phyloP scores from a whole-genome alignment of 1,140 invertebrate species.

The Druon quercuslanigerum region DNA sequence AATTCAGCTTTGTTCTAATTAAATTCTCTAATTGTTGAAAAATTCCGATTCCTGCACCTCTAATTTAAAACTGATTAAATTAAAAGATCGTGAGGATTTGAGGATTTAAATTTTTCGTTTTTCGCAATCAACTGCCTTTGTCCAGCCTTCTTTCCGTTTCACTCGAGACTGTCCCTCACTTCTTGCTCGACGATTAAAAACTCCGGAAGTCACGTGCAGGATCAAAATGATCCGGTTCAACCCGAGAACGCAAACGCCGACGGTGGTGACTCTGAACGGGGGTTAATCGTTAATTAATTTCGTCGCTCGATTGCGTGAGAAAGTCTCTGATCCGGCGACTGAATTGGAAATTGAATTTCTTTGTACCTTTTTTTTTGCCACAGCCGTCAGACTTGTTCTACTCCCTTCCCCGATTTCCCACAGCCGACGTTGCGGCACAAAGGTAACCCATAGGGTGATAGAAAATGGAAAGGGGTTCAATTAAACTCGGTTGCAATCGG shows the following conservation, averaged over 20 bases:
- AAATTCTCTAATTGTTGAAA: too few relatives aligned
- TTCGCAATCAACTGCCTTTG: slow-evolving; percentile 4
- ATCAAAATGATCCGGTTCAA: slow-evolving; percentile 59
- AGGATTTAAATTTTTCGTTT: not conserved
- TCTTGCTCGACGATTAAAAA: not conserved
- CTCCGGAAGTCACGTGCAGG: slow-evolving; percentile 37
- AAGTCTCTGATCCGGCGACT: slow-evolving; percentile 19
- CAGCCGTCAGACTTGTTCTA: slow-evolving; percentile 28
- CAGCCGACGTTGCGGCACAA: slow-evolving; percentile 1
- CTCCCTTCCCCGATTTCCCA: not conserved
- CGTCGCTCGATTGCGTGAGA: slow-evolving; percentile 27
- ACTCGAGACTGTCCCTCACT: not conserved
- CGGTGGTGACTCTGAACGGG: not conserved
- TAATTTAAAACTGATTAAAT: not conserved
- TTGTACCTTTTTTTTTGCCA: slow-evolving; percentile 3
- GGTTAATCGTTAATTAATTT: slow-evolving; percentile 31
- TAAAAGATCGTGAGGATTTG: not conserved
- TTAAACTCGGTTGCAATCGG: too few relatives aligned
- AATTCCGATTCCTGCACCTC: not conserved
- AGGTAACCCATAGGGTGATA: not conserved
- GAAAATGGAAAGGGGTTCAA: too few relatives aligned
- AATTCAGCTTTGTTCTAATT: too few relatives aligned
- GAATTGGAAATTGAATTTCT: slow-evolving; percentile 29
- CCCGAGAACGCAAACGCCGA: slow-evolving; percentile 4
- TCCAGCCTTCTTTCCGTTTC: not conserved